Conservation (phyloP, 2,888 invertebrate species). For the Peribatodes rhomboidaria region DNA sequence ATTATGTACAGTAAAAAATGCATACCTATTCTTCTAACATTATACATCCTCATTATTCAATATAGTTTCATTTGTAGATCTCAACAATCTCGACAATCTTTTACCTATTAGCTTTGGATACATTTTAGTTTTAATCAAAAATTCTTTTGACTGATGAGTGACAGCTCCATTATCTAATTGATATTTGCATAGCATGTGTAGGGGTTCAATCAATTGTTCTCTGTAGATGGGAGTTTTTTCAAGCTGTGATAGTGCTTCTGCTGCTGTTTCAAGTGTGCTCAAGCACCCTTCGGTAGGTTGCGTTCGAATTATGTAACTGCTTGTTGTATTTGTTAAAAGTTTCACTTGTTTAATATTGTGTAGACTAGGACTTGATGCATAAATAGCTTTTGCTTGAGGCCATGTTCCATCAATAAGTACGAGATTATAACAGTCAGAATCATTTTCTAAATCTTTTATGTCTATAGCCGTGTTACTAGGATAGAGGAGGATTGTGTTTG, state of each 20-base stretch:
- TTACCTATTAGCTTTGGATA: constrained; percentile 94
- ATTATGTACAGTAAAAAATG: constrained; percentile 2
- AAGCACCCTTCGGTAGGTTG: constrained; percentile 97
- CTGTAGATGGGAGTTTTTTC: constrained; percentile 90
- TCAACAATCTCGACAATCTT: constrained; percentile 86
- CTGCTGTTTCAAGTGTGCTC: constrained; percentile 96
- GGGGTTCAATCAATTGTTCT: constrained; percentile 90
- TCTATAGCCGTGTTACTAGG: constrained; percentile 92
- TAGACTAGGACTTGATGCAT: constrained; percentile 92
- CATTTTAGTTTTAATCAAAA: constrained; percentile 91
- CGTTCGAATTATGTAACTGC: constrained; percentile 96
- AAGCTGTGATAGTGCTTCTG: constrained; percentile 91
- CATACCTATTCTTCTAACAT: not conserved
- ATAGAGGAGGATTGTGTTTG: constrained; percentile 92
- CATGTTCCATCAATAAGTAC: constrained; percentile 97
- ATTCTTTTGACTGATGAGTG: constrained; percentile 97
- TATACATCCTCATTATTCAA: constrained; percentile 33
- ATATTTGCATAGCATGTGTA: constrained; percentile 94
- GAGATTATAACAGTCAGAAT: constrained; percentile 89
- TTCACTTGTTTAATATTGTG: constrained; percentile 93
- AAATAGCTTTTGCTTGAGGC: constrained; percentile 98
- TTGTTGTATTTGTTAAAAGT: constrained; percentile 89
- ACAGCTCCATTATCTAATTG: constrained; percentile 97
- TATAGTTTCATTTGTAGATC: constrained; percentile 68
- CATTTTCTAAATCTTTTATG: constrained; percentile 83